phyloP scores from a whole-genome alignment of 1,140 invertebrate species.

The Luehdorfia chinensis region DNA sequence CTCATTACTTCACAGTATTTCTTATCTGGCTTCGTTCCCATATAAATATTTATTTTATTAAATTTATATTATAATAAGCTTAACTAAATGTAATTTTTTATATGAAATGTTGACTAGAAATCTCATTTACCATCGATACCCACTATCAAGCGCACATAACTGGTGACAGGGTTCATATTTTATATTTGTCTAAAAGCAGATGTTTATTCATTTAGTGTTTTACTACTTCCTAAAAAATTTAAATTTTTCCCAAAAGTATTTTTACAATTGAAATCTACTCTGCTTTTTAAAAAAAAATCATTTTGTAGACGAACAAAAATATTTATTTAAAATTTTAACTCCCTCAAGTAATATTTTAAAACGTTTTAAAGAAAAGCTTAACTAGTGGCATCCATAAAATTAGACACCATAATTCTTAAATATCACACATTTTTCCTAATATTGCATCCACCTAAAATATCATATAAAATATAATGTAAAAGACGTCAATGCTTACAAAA shows the following conservation, averaged over 20 bases:
- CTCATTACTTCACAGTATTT: conserved; percentile 21
- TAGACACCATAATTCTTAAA: no score
- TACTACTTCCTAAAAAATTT: conserved; percentile 21
- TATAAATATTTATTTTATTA: conserved; percentile 6
- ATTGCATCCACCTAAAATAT: conserved; percentile 3
- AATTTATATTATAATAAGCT: conserved; percentile 8
- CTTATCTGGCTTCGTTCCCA: conserved; percentile 6
- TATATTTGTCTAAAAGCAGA: conserved; percentile 64
- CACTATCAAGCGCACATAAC: conserved; percentile 56
- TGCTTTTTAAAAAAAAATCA: conserved; percentile 9
- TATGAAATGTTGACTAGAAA: conserved; percentile 8
- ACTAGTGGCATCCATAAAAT: no score
- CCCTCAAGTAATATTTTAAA: conserved; percentile 7
- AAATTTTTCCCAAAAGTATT: conserved; percentile 13
- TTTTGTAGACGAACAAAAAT: conserved; percentile 12
- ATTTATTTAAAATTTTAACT: conserved; percentile 13
- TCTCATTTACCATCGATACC: conserved; percentile 4
- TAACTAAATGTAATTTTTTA: conserved; percentile 14
- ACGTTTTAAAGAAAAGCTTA: not conserved
- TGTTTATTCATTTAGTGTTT: conserved; percentile 32
- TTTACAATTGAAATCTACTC: conserved; percentile 13
- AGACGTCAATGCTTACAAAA: no score
- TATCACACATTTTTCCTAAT: not conserved
- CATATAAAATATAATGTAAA: no score
- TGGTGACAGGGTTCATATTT: conserved; percentile 68